Base-by-base conservation (phyloP, 2,888 invertebrate genomes). In the Tupiocoris notatus region DNA sequence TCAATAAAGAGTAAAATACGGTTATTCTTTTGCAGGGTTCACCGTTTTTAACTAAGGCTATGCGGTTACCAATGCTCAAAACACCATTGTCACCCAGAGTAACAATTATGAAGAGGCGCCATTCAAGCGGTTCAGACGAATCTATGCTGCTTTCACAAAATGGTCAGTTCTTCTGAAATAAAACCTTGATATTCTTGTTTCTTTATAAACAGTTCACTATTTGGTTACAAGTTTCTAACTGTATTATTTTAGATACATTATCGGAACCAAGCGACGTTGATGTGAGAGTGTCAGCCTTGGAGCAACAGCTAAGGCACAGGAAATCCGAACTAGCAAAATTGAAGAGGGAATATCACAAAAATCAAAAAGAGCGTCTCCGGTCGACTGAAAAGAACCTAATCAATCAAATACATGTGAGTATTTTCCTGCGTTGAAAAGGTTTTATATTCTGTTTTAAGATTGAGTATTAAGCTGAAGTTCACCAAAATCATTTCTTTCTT, bases 191-290 rank as follows among this genome's bases (percentile, higher is more conserved):
- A 12, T 54, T 54, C n/a, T n/a, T n/a, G n/a, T n/a, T n/a, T n/a
- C n/a, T n/a, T n/a, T n/a, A n/a, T 12, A 54, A 54, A 54, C 54
- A 9, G 54, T 54, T 59, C n/a, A 39, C 39, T 39, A 12, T 39
- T 39, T 39, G 3, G 3, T 39, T 39, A 7, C 39, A 39, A 7
- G 6, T 39, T 39, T 39, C 12, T n/a, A 7, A 54, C 39, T 76
- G 12, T 59, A 9, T 23, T 20, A 21, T 75, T 76, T 62, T 64
- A 79, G 77, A 78, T 64, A 79, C 79, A 16, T 67, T 77, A 17
- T 76, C 77, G 16, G 87, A 87, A 80, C 83, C 84, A 54, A 86
- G 86, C 81, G 87, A 87, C 80, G 83, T 85, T 56, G 86, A 87
- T 80, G 84, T 84, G 2, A 81, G 86, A 20, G 84, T 87, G 66